Base-by-base conservation (phyloP, 2,113 vertebrate genomes). In the Mustelus asterias region DNA sequence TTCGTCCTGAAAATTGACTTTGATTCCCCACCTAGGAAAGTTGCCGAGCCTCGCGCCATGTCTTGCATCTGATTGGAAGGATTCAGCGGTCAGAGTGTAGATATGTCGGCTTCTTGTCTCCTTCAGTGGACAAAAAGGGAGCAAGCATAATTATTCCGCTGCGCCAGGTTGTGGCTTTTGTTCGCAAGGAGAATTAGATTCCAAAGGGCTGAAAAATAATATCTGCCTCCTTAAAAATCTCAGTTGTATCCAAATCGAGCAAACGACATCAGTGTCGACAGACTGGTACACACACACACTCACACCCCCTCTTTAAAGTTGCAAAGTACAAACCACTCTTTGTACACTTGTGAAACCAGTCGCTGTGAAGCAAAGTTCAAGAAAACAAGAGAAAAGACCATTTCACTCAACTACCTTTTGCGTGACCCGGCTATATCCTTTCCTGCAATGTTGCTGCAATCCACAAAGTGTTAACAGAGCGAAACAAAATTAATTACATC, bases 401-500 rank as follows among this genome's bases (percentile, higher is more conserved):
- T 54, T 48, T 85, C 80, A 88, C 86, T 33, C 48, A 65, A 37
- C 8, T 83, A 83, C 0, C 37, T 65, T 2, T 65, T 16, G n/a
- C 6, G 9, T 67, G 89, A 93, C n/a, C 60, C 60, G 20, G 89
- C 63, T 93, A 37, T 63, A 93, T n/a, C 18, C 89, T 2, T n/a
- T 22, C n/a, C 89, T 65, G 89, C 33, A 20, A 65, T 67, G 60
- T n/a, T 65, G 37, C 60, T 93, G 33, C n/a, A 93, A n/a, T 8
- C 89, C 33, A n/a, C 89, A 93, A 93, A 93, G 89, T 93, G 89
- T 93, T 93, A 93, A 93, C 26, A 14, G n/a, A 67, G 60, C 22
- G 60, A 93, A 65, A 67, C 60, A 65, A 67, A 63, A 37, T 37
- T 60, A 65, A 65, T 93, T 93, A 37, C 89, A 67, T 67, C 89